Evolutionary conservation across 2,797 vertebrate species (phyloP).

Genomic region (Choloepus didactylus): DNA sequence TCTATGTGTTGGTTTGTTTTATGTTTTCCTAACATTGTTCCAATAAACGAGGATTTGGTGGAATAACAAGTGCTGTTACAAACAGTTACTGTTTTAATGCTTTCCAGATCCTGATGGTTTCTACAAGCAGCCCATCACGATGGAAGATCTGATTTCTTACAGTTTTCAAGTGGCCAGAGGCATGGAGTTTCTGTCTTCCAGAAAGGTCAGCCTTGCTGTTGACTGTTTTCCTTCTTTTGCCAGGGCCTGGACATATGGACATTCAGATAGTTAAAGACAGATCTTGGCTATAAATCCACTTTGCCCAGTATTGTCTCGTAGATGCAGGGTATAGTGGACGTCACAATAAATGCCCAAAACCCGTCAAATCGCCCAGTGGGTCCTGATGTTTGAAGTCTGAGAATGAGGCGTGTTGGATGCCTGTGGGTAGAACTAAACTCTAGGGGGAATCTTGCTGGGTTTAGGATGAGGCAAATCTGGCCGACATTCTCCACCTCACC

Average conservation of each 20-base stretch:
- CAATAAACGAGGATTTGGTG: slow-evolving; percentile 66
- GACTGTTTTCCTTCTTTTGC: not conserved
- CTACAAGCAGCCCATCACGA: slow-evolving; percentile 89
- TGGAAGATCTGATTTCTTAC: slow-evolving; percentile 97
- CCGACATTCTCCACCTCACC: accelerated
- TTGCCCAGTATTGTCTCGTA: not conserved
- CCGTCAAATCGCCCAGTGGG: not conserved
- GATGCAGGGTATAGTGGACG: not conserved
- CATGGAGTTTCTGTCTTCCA: slow-evolving; percentile 96
- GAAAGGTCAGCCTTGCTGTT: slow-evolving; percentile 86
- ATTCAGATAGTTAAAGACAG: not conserved
- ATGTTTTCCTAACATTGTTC: slow-evolving; percentile 73
- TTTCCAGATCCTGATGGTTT: slow-evolving; percentile 87
- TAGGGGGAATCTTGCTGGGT: not conserved
- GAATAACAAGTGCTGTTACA: slow-evolving; percentile 25
- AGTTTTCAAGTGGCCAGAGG: slow-evolving; percentile 98
- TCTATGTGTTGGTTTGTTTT: slow-evolving; percentile 63
- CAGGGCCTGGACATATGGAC: not conserved
- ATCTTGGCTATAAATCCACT: not conserved
- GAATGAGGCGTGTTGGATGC: not conserved
- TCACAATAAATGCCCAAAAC: not conserved
- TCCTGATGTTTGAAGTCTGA: not conserved
- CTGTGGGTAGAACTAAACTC: not conserved
- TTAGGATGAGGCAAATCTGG: not conserved
- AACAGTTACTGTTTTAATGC: slow-evolving; percentile 43